Evolutionary conservation across 2,888 invertebrate genomes (phyloP).

Genomic region (Epiperipatus broadwayi): DNA sequence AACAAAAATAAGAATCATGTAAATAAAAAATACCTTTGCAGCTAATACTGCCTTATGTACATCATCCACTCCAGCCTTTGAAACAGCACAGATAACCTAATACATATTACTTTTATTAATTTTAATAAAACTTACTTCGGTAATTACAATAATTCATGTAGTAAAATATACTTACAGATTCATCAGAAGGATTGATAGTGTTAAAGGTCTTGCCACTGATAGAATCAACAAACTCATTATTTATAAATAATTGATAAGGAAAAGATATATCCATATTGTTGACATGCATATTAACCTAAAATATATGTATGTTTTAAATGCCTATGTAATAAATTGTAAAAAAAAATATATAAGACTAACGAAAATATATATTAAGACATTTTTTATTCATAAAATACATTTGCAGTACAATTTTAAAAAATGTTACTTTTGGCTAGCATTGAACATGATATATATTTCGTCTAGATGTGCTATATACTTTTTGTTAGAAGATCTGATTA

Average conservation of each 20-base stretch:
- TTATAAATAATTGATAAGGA: slow-evolving; percentile 73
- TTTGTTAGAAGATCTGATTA: too few species aligned
- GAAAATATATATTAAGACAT: too few species aligned
- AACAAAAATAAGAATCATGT: not conserved
- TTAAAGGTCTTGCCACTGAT: slow-evolving; percentile 40
- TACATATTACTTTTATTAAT: too few species aligned
- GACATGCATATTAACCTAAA: slow-evolving; percentile 40
- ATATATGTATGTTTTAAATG: too few species aligned
- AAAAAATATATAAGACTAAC: too few species aligned
- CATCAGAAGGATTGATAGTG: slow-evolving; percentile 63
- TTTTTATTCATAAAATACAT: too few species aligned
- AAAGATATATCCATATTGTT: slow-evolving; percentile 69
- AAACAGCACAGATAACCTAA: slow-evolving; percentile 34
- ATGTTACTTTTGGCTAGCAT: too few species aligned
- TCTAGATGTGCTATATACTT: too few species aligned
- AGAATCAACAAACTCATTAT: slow-evolving; percentile 69
- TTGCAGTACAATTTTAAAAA: too few species aligned
- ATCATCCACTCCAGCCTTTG: slow-evolving; percentile 51
- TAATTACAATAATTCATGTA: too few species aligned
- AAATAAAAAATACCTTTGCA: slow-evolving; percentile 40
- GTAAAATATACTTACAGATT: slow-evolving; percentile 37
- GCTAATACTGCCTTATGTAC: slow-evolving; percentile 71
- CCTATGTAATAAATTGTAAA: too few species aligned
- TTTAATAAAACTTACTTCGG: not conserved
- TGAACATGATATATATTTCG: too few species aligned